A percentile compares a stretch with the other conserved stretches of the same genome.
phyloP scores from a whole-genome alignment of 1,140 invertebrate species.

The Heliothis subflexa region DNA sequence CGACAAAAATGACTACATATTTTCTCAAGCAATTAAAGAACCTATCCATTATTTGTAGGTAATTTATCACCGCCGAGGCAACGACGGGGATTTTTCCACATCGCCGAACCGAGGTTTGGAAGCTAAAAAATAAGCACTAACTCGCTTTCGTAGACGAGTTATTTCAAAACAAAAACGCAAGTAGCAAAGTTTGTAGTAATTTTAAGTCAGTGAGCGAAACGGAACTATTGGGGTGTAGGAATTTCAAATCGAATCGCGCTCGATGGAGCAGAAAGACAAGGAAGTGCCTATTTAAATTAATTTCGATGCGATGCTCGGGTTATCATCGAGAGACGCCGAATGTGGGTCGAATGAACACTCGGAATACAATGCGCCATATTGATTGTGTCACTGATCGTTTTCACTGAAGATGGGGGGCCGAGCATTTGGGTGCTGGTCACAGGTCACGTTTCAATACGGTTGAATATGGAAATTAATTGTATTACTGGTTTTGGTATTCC shows the following conservation, averaged over 20 bases:
- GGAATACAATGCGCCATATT: slow-evolving; percentile 41
- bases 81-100: slow-evolving; percentile 58
- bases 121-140: slow-evolving; percentile 60
- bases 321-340: slow-evolving; percentile 38
- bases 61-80: slow-evolving; percentile 47
- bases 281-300: slow-evolving; percentile 63
- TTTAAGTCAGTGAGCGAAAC: slow-evolving; percentile 76
- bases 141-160: slow-evolving; percentile 59
- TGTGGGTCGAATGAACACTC: slow-evolving; percentile 40
- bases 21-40: slow-evolving; percentile 20
- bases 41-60: slow-evolving; percentile 52
- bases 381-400: slow-evolving; percentile 31
- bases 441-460: not conserved
- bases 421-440: too few relatives aligned
- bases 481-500: too few relatives aligned
- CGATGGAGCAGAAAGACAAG: slow-evolving; percentile 61
- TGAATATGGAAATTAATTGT: not conserved
- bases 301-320: slow-evolving; percentile 47
- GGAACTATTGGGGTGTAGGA: slow-evolving; percentile 72
- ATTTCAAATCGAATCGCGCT: slow-evolving; percentile 77
- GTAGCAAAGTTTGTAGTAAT: slow-evolving; percentile 76
- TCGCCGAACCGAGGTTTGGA: slow-evolving; percentile 61
- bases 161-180: slow-evolving; percentile 68
- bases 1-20: slow-evolving; percentile 4
- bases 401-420: not conserved